Evolutionary conservation across 2,113 vertebrate genomes (phyloP), one percentile per base, ranked within the genome.

Genomic region (Cercocebus atys): DNA sequence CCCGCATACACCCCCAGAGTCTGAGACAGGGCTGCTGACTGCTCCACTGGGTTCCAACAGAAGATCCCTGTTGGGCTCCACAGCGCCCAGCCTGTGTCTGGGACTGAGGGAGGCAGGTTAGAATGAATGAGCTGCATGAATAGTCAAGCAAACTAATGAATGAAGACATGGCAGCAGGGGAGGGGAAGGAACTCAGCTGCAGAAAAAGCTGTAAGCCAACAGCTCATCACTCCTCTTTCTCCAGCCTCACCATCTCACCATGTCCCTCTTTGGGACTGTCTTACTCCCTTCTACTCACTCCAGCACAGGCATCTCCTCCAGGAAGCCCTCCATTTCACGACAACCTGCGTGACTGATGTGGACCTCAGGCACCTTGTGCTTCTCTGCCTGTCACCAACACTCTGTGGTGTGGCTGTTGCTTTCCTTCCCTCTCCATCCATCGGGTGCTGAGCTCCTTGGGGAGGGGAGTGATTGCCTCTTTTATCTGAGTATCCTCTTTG

Each of bases 351-450:
- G 20, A 16, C 47, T 52, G 4, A 10, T 0, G 4, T 35, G n/a
- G 43, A 94, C 43, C 55, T 83, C 45, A 82, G 68, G 80, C 27
- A 6, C 73, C 1, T 55, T 45, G 66, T 3, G 3, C 38, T 47
- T 23, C 16, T 4, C 20, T 93, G 52, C 50, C 6, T 3, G 10
- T 25, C 57, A 22, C 38, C 59, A 35, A 45, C 61, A n/a, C 5
- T 11, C 45, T 1, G 43, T 23, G 79, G 8, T 5, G 1, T 0
- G 23, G 30, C 38, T 2, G 0, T 52, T 2, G 75, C 20, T 47
- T 27, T 55, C 52, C 76, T 70, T 72, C 2, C 12, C n/a, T 80
- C 38, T 59, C 32, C 3, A 1, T 3, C 32, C 45, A 4, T 2
- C 23, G 40, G 52, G 52, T 8, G 47, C 88, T 61, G 22, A 73